Conservation (phyloP, 2,888 invertebrate genomes). For the Nomada lathburiana region DNA sequence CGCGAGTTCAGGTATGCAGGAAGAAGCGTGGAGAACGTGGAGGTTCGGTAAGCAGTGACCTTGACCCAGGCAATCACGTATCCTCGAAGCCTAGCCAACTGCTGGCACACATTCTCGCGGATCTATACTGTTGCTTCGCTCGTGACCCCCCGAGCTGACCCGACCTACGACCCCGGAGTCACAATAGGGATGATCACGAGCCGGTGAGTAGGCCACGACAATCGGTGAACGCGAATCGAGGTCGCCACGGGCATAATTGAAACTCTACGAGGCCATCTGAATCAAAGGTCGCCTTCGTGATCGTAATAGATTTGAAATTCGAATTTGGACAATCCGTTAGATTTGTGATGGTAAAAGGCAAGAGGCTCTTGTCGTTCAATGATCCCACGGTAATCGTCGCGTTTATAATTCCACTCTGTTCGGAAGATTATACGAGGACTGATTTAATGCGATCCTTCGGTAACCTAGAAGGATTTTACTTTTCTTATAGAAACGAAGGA, state of each 20-base stretch:
- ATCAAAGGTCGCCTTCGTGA: conserved; percentile 13
- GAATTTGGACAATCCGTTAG: too few species aligned
- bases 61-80: conserved; percentile 80
- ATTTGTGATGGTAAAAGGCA: too few species aligned
- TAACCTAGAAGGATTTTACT: neutral
- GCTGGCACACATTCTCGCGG: conserved; percentile 78
- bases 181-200: conserved; percentile 51
- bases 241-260: conserved; percentile 24
- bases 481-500: neutral
- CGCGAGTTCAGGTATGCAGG: conserved; percentile 27
- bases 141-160: conserved; percentile 59
- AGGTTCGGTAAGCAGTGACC: conserved; percentile 74
- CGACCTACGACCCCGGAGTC: conserved; percentile 61
- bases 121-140: conserved; percentile 53
- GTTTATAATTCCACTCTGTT: neutral
- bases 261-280: conserved; percentile 3
- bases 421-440: neutral
- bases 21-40: conserved; percentile 43
- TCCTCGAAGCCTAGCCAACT: conserved; percentile 78
- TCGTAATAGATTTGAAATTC: neutral
- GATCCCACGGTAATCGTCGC: neutral
- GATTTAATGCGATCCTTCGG: neutral
- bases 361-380: too few species aligned
- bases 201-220: conserved; percentile 50
- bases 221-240: conserved; percentile 38